Base-by-base conservation (phyloP, 2,888 invertebrate species). In the Pantelozetes paolii region DNA sequence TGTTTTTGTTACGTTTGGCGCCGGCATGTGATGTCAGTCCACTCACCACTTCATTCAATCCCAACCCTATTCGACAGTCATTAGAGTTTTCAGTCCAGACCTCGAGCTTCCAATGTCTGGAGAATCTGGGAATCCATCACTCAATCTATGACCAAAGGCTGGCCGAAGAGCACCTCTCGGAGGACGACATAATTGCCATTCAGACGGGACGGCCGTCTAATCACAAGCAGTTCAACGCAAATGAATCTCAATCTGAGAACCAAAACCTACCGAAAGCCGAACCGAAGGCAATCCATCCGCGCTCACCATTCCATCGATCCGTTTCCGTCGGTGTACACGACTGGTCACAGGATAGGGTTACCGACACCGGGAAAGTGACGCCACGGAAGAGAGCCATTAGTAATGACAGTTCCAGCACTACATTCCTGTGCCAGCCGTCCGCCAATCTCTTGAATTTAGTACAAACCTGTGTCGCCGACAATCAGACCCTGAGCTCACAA, bases 1-100 rank as follows among this genome's bases (percentile, higher is more conserved):
- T 94, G 82, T 98, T 97, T 81, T 83, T 98, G 15, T 84, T 98
- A 75, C 95, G 96, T 81, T 82, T 97, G 72, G 91, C 92, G 0
- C 77, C 85, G 85, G 64, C 86, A 86, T 2, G 86, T 86, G 1
- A 86, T 86, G 77, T 81, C 82, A 23, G 81, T 83, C 0, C 85
- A 85, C 15, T 86, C 86, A 0, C 86, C 86, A 67, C 36, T 20
- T 5, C 40, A 67, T 67, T 67, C 5, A 67, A 3, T 2, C 3
- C 67, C 9, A 67, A 67, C n/a, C 67, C 40, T 9, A 67, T 40
- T n/a, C 32, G 71, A 26, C 42, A 57, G 15, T 67, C 67, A 40
- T 8, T 40, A 3, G 75, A 74, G 54, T 75, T 71, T 42, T 77
- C 76, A 9, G 76, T 78, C 64, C 77, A 77, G 32, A 62, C 73